phyloP scores from a whole-genome alignment of 2,888 invertebrate species.

The Siphonodentalium dalli region DNA sequence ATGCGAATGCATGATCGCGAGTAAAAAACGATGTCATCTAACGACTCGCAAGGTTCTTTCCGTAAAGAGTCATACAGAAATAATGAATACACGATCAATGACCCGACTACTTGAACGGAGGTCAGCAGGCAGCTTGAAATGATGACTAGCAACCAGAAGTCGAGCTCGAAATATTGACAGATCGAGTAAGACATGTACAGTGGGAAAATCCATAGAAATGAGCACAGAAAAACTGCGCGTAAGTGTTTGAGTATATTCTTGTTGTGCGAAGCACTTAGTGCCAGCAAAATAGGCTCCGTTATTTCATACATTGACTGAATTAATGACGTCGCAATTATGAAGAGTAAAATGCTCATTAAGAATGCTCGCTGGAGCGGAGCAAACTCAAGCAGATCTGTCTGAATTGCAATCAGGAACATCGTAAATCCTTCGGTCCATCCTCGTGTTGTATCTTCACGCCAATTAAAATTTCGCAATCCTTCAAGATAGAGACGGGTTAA shows the following conservation, averaged over 20 bases:
- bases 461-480: conserved; percentile 57
- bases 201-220: conserved; percentile 65
- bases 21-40: conserved; percentile 69
- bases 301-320: conserved; percentile 70
- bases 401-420: conserved; percentile 68
- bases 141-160: conserved; percentile 69
- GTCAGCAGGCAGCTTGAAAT: conserved; percentile 68
- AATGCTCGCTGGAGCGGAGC: conserved; percentile 67
- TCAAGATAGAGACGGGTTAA: conserved; percentile 65
- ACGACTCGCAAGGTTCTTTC: conserved; percentile 66
- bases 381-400: conserved; percentile 68
- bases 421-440: conserved; percentile 70
- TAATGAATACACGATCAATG: conserved; percentile 67
- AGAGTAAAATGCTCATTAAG: conserved; percentile 68
- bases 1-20: conserved; percentile 66
- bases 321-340: conserved; percentile 70
- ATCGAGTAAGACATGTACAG: conserved; percentile 66
- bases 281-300: conserved; percentile 68
- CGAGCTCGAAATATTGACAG: conserved; percentile 65
- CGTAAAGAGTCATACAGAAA: conserved; percentile 66
- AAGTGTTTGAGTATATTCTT: conserved; percentile 61
- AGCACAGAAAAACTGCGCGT: conserved; percentile 63
- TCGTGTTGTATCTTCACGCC: conserved; percentile 55
- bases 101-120: conserved; percentile 67
- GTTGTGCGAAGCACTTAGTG: conserved; percentile 66